Conservation (phyloP, 2,113 vertebrate species). For the Pycnonotus jocosus region DNA sequence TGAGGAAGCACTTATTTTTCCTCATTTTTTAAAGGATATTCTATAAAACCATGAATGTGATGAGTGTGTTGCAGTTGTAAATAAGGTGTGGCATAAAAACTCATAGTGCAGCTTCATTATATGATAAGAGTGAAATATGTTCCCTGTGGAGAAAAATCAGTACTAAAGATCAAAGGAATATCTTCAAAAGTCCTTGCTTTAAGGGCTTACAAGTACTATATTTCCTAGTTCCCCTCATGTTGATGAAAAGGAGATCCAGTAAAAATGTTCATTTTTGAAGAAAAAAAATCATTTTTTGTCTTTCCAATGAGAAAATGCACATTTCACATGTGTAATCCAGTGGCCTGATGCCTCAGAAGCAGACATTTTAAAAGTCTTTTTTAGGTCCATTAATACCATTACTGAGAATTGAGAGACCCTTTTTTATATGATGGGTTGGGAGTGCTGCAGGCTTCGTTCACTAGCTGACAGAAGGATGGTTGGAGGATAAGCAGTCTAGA, state of each 20-base stretch:
- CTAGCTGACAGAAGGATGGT: fast-evolving
- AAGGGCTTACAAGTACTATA: neutral
- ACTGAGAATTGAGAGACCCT: neutral
- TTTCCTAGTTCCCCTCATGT: neutral
- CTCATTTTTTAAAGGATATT: neutral
- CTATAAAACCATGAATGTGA: neutral
- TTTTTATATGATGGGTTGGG: neutral
- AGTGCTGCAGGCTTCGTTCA: neutral
- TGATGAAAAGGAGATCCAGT: neutral
- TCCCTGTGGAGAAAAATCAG: neutral
- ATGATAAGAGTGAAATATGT: neutral
- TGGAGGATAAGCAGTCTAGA: neutral
- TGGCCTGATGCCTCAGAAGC: neutral
- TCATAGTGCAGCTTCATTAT: neutral
- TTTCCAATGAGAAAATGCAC: neutral
- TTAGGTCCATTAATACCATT: neutral
- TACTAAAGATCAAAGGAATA: neutral
- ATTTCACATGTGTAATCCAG: neutral
- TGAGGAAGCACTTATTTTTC: neutral
- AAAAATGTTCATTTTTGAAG: neutral
- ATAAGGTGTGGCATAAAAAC: conserved; percentile 4
- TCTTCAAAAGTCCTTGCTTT: neutral
- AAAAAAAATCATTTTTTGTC: neutral
- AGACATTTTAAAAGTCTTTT: neutral
- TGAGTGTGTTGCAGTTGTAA: neutral